These are phyloP conservation scores for Tragulus kanchil DNA, from an alignment of 2,113 vertebrate genomes.

Conservation along the genomic window DNA sequence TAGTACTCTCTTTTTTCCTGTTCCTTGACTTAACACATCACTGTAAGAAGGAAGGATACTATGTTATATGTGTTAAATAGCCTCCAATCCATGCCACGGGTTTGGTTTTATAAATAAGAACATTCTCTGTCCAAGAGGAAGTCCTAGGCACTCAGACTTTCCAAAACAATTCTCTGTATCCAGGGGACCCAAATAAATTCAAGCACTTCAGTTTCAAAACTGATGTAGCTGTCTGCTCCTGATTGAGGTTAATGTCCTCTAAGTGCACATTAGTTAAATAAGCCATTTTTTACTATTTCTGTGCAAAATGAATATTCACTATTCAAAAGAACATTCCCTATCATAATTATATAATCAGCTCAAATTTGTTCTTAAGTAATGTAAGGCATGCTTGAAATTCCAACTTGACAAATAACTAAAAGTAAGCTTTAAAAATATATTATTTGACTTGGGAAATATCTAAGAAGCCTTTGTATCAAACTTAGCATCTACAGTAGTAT, in stretches of 20 bases:
- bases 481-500: constrained; percentile 19
- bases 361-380: constrained; percentile 73
- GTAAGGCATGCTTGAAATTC: constrained; percentile 70
- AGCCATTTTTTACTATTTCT: constrained; percentile 64
- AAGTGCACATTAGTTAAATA: constrained; percentile 65
- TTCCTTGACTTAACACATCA: neutral
- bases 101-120: constrained; percentile 69
- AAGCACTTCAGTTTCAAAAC: constrained; percentile 61
- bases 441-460: constrained; percentile 59
- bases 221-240: constrained; percentile 43
- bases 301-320: constrained; percentile 80
- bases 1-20: neutral
- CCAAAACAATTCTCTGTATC: constrained; percentile 78
- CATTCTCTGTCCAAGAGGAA: constrained; percentile 61
- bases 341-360: constrained; percentile 79
- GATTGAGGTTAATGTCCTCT: constrained; percentile 44
- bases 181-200: constrained; percentile 69
- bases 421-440: constrained; percentile 62
- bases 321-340: constrained; percentile 71
- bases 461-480: constrained; percentile 42
- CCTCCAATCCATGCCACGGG: neutral
- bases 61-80: neutral
- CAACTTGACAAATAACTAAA: constrained; percentile 68
- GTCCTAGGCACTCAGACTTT: constrained; percentile 67
- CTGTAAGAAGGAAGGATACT: neutral